A percentile compares a stretch with the other conserved stretches of the same genome.
These are phyloP conservation scores for Calliscelio sp. DNA, from an alignment of 2,888 invertebrate species.

Conservation along the genomic window DNA sequence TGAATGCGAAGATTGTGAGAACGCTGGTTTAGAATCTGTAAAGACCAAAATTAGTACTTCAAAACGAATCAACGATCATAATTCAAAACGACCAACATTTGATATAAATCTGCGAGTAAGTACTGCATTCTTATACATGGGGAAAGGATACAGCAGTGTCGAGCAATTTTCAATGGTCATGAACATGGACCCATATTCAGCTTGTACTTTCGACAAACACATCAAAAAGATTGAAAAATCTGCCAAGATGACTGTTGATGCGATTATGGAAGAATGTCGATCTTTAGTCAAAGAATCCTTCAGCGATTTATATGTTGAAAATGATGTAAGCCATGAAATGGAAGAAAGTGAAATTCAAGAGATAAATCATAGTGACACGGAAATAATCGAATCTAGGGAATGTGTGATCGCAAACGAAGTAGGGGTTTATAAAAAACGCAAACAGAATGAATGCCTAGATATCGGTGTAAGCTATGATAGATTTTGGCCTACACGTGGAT, in stretches of 20 bases:
- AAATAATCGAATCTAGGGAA: conserved; percentile 19
- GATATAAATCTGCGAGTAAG: conserved; percentile 55
- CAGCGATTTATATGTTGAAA: conserved; percentile 15
- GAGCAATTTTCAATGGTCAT: conserved; percentile 57
- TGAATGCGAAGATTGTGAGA: conserved; percentile 41
- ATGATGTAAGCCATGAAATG: conserved; percentile 17
- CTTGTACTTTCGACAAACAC: conserved; percentile 21
- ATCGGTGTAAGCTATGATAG: conserved; percentile 68
- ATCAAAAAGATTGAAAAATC: conserved; percentile 14
- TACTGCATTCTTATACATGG: conserved; percentile 58
- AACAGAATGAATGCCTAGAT: conserved; percentile 22
- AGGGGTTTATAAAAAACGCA: background rate
- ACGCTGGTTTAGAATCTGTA: conserved; percentile 14
- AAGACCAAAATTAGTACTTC: conserved; percentile 35
- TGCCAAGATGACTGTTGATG: conserved; percentile 16
- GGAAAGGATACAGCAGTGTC: conserved; percentile 41
- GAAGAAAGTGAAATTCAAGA: conserved; percentile 14
- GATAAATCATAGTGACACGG: conserved; percentile 16
- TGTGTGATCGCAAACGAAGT: conserved; percentile 1
- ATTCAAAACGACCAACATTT: conserved; percentile 37
- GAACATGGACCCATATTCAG: conserved; percentile 29
- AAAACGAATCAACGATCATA: conserved; percentile 5
- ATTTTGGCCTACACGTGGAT: conserved; percentile 68
- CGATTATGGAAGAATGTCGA: conserved; percentile 42
- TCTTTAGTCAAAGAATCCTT: conserved; percentile 13